A percentile compares a stretch with the other conserved stretches of the same genome.
Conservation (phyloP, 2,888 invertebrate genomes). For the Eupeodes luniger region DNA sequence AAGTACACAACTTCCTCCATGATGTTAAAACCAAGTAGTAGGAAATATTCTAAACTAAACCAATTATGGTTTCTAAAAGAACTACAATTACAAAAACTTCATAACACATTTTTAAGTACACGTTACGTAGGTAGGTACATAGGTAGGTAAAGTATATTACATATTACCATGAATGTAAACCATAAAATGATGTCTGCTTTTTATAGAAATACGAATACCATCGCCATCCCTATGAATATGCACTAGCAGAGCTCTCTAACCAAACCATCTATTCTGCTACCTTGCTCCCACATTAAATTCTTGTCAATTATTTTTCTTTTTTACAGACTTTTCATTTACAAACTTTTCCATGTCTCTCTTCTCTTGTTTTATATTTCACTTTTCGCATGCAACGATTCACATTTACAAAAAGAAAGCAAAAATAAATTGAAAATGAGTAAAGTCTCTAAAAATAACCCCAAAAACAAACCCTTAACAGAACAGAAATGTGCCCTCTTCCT, state of each 20-base stretch:
- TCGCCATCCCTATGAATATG: not conserved
- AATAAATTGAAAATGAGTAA: slow-evolving; percentile 19
- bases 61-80: slow-evolving; percentile 48
- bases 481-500: slow-evolving; percentile 34
- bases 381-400: slow-evolving; percentile 36
- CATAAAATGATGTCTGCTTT: slow-evolving; percentile 26
- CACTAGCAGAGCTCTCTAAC: not conserved
- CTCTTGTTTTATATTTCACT: slow-evolving; percentile 10
- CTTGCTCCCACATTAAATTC: not conserved
- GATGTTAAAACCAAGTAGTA: slow-evolving; percentile 23
- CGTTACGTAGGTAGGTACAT: too few relatives aligned
- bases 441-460: slow-evolving; percentile 38
- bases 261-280: not conserved
- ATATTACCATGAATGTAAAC: not conserved
- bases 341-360: slow-evolving; percentile 31
- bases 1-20: slow-evolving; percentile 24
- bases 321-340: slow-evolving; percentile 34
- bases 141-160: not conserved
- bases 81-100: slow-evolving; percentile 48
- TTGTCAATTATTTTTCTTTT: slow-evolving; percentile 55
- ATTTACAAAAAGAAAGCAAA: slow-evolving; percentile 27
- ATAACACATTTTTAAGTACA: not conserved
- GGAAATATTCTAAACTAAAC: slow-evolving; percentile 57
- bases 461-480: slow-evolving; percentile 47
- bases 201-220: slow-evolving; percentile 27